Evolutionary conservation across 2,113 vertebrate species (phyloP), one percentile per base, ranked within the genome.

Genomic region (Planiliza haematocheilus): DNA sequence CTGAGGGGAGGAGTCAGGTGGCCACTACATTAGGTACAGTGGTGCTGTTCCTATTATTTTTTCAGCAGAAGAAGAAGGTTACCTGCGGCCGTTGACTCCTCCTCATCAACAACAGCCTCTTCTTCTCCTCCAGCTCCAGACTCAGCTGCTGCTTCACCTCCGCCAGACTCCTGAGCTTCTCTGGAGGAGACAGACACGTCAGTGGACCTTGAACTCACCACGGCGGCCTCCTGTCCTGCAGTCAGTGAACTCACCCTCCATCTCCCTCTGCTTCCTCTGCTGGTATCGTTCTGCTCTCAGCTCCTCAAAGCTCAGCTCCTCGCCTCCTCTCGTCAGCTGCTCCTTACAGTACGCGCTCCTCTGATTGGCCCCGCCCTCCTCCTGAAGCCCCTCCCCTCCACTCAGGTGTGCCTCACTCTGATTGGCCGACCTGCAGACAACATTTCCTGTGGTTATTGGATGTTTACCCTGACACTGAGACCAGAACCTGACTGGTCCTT

Each of bases 301-400:
- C 62, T 79, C 81, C 9, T 84, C 81, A 0, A 79, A 24, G 51
- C 43, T 67, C 37, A 75, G 42, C 76, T 83, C 81, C 4, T 21
- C 24, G 8, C 38, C 37, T 62, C 50, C 76, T 52, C 61, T 67
- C 21, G 6, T 67, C 67, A 84, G 50, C 38, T 10, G 30, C 1
- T 75, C 56, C 24, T 14, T 71, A n/a, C 71, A 75, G 76, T 75
- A 83, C 5, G 14, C 43, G 4, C 37, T 56, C 4, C 4, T 4
- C 59, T 30, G 34, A 2, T 1, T 37, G 58, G 36, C 39, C 12
- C 12, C 38, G 9, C n/a, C 57, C 21, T 51, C 57, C 4, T 50
- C 34, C 1, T 37, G 13, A 49, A 4, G 57, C 24, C 46, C 46
- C 39, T 7, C 50, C 73, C 18, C 49, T 16, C 2, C 3, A 6